Base-by-base conservation (phyloP, 2,113 vertebrate genomes). In the Spea bombifrons region DNA sequence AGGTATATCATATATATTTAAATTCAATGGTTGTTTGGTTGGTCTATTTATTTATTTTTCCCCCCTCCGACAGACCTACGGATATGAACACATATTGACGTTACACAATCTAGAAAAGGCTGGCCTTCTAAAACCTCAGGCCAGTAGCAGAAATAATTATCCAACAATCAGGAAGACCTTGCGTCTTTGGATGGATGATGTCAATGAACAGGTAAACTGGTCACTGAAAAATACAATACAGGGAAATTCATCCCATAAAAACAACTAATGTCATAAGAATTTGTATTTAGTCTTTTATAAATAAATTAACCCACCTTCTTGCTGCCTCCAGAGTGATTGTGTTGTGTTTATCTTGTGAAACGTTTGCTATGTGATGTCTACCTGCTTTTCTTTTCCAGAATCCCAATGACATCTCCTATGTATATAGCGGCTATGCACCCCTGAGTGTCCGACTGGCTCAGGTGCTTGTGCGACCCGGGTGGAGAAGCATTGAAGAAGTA, bases 401-500 rank as follows among this genome's bases (percentile, higher is more conserved):
- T 82, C 97, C 97, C 57, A 99, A 95, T 0, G 97, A 99, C 84
- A 97, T 99, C 85, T 98, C 97, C 0, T 99, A 99, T 0, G 97
- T 99, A 75, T 97, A 99, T 89, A 99, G 98, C 0, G 98, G 98
- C 64, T 99, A 99, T 0, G 97, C 97, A 0, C 98, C 97, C 0
- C 93, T 99, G 0, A 98, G 96, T 3, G 94, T 99, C 55, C 93
- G 97, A 5, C 91, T 99, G 74, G 94, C 97, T 0, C 97, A 99
- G 87, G 87, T 99, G 1, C 90, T 98, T 12, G 93, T 95, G 2
- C 90, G 97, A 7, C 98, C 98, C 0, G 98, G 97, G 3, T 99
- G 97, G 98, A 91, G 97, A 2, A 99, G 96, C 85, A 99, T 99
- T 0, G 98, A 99, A 83, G 98, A 99, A 82, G 97, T 98, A 8